Evolutionary conservation across 1,140 invertebrate species (phyloP), one percentile per base, ranked within the genome.

Genomic region (Goniozus legneri): DNA sequence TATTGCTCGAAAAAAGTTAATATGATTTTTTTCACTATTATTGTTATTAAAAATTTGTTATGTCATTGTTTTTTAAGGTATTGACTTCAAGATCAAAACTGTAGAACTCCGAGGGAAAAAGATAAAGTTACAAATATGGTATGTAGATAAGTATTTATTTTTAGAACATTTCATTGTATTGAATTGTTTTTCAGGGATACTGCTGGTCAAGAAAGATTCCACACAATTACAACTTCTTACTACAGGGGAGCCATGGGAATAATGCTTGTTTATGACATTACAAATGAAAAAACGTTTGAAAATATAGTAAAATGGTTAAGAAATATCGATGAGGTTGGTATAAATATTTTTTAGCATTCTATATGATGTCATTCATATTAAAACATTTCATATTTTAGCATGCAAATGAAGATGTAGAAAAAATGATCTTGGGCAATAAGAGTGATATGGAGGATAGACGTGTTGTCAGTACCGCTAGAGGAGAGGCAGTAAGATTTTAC

Each of bases 361-460:
- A 8, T 48, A 33, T 33, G 32, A 8, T 8, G 6, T n/a, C 13
- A 33, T 33, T 6, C 10, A 13, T 7, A 19, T 15, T 15, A 3
- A 7, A 8, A 10, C n/a, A 33, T 6, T 27, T 0, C 18, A 8
- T 19, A 30, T 7, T 15, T 45, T 50, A 95, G 90, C 95, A 99
- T 82, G 97, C 96, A 15, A 98, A 95, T 81, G 96, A 98, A 79
- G 95, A 99, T 82, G 97, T 99, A 41, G 96, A 98, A 65, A 98
- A 98, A 77, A 98, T 99, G 96, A 95, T 99, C 63, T 79, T 99
- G 60, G 97, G 97, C 41, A 99, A 99, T 75, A 99, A 99, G 81
- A 97, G 95, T 85, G 97, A 99, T 81, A 95, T 98, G 89, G 90
- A 95, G 68, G 93, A 95, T 64, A 96, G 94, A 77, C 82, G 97